phyloP scores from a whole-genome alignment of 2,797 vertebrate species.

The Monodelphis domestica region DNA sequence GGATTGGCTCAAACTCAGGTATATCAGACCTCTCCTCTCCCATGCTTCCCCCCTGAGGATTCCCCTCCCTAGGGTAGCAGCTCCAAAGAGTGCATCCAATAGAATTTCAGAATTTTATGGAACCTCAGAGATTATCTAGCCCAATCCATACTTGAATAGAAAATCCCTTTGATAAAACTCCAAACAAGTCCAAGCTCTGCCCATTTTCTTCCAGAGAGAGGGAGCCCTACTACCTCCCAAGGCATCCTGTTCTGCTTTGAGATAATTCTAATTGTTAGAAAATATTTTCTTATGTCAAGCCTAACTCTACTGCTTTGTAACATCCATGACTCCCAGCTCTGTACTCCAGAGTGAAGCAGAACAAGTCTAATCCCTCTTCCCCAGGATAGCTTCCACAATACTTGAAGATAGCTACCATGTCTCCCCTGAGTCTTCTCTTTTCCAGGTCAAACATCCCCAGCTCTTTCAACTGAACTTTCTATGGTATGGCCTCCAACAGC shows the following conservation, averaged over 20 bases:
- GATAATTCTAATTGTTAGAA: background rate
- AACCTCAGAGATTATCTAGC: background rate
- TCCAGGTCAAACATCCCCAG: background rate
- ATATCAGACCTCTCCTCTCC: background rate
- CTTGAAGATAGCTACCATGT: background rate
- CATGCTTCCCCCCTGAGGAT: too few species aligned
- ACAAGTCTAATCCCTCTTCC: background rate
- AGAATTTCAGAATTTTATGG: background rate
- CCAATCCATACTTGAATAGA: background rate
- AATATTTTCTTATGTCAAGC: background rate
- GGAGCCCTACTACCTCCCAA: background rate
- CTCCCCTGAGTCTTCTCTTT: background rate
- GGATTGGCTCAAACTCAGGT: background rate
- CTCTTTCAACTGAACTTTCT: background rate
- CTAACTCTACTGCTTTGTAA: background rate
- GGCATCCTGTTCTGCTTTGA: background rate
- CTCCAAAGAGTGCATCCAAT: background rate
- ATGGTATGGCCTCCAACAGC: background rate
- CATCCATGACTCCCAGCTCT: background rate
- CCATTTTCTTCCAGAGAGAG: background rate
- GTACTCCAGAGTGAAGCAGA: background rate
- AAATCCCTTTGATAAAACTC: background rate
- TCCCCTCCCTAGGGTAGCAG: background rate
- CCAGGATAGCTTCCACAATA: background rate
- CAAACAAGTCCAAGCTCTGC: background rate